Evolutionary conservation across 2,797 vertebrate species (phyloP).

Genomic region (Dermochelys coriacea): DNA sequence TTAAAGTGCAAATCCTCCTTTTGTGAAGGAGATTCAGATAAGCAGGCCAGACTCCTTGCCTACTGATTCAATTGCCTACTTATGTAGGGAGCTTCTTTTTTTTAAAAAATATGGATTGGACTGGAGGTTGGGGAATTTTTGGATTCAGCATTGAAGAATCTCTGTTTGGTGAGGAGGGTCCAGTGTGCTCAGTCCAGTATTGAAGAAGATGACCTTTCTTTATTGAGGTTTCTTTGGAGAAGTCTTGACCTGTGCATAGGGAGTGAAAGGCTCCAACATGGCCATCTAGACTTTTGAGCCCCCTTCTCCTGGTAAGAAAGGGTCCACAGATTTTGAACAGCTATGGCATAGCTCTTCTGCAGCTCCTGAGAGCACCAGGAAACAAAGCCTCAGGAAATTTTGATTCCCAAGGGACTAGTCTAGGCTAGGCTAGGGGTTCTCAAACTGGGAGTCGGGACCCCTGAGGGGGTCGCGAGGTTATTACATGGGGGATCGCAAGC

Average conservation of each 20-base stretch:
- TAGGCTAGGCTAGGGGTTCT: too few species aligned
- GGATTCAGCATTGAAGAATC: neutral
- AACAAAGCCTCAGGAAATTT: too few species aligned
- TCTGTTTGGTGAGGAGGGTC: neutral
- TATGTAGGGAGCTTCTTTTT: neutral
- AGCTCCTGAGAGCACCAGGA: neutral
- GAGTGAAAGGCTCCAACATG: neutral
- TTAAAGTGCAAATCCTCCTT: neutral
- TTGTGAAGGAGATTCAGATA: neutral
- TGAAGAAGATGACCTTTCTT: neutral
- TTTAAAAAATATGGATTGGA: neutral
- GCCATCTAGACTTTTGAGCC: neutral
- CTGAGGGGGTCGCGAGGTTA: too few species aligned
- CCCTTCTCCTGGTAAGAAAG: neutral
- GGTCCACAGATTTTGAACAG: neutral
- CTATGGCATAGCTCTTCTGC: neutral
- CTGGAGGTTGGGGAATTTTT: neutral
- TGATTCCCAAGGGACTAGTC: too few species aligned
- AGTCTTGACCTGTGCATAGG: neutral
- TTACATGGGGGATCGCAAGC: too few species aligned
- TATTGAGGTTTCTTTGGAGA: neutral
- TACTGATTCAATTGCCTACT: neutral
- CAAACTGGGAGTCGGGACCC: too few species aligned
- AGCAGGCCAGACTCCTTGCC: neutral
- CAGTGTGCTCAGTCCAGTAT: neutral